These are phyloP conservation scores for Natrix natrix DNA, from an alignment of 2,797 vertebrate genomes.

Conservation along the genomic window DNA sequence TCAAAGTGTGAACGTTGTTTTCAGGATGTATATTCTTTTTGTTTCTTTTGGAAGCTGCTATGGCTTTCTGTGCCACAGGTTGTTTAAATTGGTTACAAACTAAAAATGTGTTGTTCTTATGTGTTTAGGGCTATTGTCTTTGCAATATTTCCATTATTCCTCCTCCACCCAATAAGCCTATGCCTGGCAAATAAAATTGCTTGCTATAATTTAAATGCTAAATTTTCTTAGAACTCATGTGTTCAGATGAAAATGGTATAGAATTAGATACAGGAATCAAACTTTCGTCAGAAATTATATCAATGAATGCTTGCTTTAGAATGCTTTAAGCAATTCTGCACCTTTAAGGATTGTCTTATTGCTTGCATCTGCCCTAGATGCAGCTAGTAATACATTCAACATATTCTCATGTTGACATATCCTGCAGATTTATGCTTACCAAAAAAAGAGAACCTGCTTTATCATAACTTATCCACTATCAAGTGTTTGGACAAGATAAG, in stretches of 20 bases:
- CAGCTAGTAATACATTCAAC: slow-evolving; percentile 31
- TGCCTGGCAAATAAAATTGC: not conserved
- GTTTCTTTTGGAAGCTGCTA: not conserved
- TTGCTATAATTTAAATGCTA: not conserved
- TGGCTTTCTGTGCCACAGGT: not conserved
- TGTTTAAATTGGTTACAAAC: not conserved
- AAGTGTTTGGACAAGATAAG: slow-evolving; percentile 82
- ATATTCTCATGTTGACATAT: slow-evolving; percentile 52
- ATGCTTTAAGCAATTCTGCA: slow-evolving; percentile 34
- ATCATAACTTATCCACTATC: slow-evolving; percentile 78
- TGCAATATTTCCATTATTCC: not conserved
- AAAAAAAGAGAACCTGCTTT: slow-evolving; percentile 56
- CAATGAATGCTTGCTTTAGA: slow-evolving; percentile 42
- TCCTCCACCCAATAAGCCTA: not conserved
- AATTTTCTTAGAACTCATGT: not conserved
- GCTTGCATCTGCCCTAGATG: slow-evolving; percentile 52
- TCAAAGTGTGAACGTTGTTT: not conserved
- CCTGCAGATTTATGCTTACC: slow-evolving; percentile 49
- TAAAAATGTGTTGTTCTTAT: not conserved
- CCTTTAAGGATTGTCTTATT: slow-evolving; percentile 45
- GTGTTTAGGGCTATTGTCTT: not conserved
- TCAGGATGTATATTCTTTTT: not conserved
- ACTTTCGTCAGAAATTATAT: slow-evolving; percentile 41
- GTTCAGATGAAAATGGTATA: not conserved
- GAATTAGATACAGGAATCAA: slow-evolving; percentile 36